These are phyloP conservation scores for Lycia hirtaria DNA, from an alignment of 2,888 invertebrate species.

Conservation along the genomic window DNA sequence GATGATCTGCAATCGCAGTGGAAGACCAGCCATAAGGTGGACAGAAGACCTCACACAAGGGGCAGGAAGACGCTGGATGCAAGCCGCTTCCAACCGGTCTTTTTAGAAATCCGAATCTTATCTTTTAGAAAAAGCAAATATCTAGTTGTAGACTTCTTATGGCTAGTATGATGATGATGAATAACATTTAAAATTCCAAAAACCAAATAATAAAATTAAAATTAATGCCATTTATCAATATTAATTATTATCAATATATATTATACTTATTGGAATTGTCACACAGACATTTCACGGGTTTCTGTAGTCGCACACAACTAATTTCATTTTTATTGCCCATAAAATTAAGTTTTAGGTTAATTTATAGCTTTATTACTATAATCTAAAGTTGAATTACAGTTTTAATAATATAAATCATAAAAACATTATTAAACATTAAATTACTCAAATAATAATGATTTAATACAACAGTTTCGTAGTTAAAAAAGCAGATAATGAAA, in stretches of 20 bases:
- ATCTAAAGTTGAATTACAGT: not conserved
- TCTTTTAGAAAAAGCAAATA: too few species aligned
- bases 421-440: constrained; percentile 3
- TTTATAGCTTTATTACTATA: constrained; percentile 35
- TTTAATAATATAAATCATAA: constrained; percentile 10
- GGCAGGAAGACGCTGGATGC: too few species aligned
- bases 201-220: too few species aligned
- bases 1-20: too few species aligned
- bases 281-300: constrained; percentile 19
- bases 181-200: too few species aligned
- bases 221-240: too few species aligned
- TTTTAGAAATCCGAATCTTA: too few species aligned
- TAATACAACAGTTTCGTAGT: not conserved
- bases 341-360: constrained; percentile 16
- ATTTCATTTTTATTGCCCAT: constrained; percentile 23
- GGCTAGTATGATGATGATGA: too few species aligned
- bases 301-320: not conserved
- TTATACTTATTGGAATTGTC: constrained; percentile 1
- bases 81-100: too few species aligned
- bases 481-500: not conserved
- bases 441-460: constrained; percentile 1
- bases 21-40: too few species aligned
- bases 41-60: too few species aligned
- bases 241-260: not conserved
- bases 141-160: not conserved